phyloP scores from a whole-genome alignment of 2,888 invertebrate species.

The Gandaritis pyraliata region DNA sequence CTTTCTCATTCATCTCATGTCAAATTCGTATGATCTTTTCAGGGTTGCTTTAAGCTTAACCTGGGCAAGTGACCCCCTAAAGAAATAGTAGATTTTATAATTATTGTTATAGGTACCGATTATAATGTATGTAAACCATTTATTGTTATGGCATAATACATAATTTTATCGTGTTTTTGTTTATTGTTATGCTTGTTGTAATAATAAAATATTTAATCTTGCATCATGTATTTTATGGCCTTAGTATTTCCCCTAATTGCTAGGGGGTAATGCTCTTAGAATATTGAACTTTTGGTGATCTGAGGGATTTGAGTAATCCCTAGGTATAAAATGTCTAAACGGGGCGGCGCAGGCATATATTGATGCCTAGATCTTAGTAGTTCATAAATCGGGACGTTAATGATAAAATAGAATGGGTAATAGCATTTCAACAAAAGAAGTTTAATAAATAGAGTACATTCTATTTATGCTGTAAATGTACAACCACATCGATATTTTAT shows the following conservation, averaged over 20 bases:
- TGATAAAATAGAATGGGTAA: conserved; percentile 61
- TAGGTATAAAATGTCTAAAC: no score
- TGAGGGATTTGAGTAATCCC: no score
- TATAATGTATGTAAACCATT: conserved; percentile 10
- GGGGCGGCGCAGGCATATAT: no score
- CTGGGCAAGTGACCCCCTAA: neutral
- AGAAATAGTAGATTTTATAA: conserved; percentile 20
- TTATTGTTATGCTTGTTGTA: conserved; percentile 51
- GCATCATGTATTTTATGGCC: conserved; percentile 15
- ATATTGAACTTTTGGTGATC: no score
- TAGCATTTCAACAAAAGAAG: conserved; percentile 73
- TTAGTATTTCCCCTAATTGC: neutral
- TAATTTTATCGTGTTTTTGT: conserved; percentile 43
- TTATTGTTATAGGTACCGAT: conserved; percentile 9
- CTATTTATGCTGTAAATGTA: conserved; percentile 84
- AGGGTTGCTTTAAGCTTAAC: no score
- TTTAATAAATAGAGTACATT: conserved; percentile 83
- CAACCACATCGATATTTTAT: conserved; percentile 85
- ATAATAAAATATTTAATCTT: conserved; percentile 43
- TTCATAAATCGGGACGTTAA: neutral
- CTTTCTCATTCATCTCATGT: no score
- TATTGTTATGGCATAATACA: conserved; percentile 29
- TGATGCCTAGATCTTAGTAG: no score
- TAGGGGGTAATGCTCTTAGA: no score
- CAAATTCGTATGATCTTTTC: no score